A percentile compares a stretch with the other conserved stretches of the same genome.
Conservation (phyloP, 2,888 invertebrate species). For the Ophraella communa region DNA sequence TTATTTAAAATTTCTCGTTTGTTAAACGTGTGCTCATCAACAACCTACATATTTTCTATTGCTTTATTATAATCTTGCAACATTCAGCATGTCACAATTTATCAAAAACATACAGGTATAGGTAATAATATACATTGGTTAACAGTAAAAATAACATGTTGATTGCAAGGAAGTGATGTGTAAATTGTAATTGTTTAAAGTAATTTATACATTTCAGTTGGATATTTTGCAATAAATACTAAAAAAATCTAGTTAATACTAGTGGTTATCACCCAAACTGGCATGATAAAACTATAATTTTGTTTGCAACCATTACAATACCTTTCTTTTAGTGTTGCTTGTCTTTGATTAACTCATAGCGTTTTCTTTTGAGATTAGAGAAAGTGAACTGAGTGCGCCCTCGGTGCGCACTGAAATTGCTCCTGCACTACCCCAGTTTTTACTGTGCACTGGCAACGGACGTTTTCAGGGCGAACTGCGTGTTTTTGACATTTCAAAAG, state of each 20-base stretch:
- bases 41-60: constrained; percentile 6
- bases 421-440: too few relatives aligned
- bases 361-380: too few relatives aligned
- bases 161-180: constrained; percentile 11
- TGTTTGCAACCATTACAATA: too few relatives aligned
- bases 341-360: too few relatives aligned
- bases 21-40: not conserved
- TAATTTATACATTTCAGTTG: not conserved
- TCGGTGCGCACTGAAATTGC: too few relatives aligned
- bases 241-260: not conserved
- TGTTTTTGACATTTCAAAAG: too few relatives aligned
- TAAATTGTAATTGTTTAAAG: constrained; percentile 7
- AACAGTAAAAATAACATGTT: constrained; percentile 5
- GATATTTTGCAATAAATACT: not conserved
- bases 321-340: too few relatives aligned
- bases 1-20: not conserved
- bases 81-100: constrained; percentile 9
- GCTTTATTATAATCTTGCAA: constrained; percentile 1
- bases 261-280: not conserved
- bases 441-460: too few relatives aligned
- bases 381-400: too few relatives aligned
- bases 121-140: constrained; percentile 4
- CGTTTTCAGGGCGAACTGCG: too few relatives aligned
- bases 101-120: constrained; percentile 2
- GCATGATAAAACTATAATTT: not conserved